These are phyloP conservation scores for Alfaro cultratus DNA, from an alignment of 2,797 vertebrate species.

Conservation along the genomic window DNA sequence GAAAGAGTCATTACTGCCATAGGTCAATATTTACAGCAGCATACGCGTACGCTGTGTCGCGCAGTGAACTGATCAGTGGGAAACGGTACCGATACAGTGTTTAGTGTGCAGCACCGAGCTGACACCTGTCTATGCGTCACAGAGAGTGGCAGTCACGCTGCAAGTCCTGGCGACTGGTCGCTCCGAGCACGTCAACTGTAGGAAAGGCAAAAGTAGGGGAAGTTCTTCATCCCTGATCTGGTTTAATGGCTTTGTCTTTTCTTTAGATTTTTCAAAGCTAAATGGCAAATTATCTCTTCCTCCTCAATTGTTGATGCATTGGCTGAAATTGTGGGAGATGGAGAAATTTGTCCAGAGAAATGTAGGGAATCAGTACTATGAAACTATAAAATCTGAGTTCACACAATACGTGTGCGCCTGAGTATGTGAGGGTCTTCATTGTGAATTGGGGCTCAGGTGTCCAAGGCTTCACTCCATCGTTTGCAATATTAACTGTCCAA, in stretches of 20 bases:
- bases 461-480: constrained; percentile 31
- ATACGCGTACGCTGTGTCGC: neutral
- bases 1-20: neutral
- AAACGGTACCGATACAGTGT: neutral
- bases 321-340: neutral
- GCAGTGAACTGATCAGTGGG: neutral
- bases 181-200: neutral
- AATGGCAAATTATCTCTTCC: no score
- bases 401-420: neutral
- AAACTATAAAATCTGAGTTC: neutral
- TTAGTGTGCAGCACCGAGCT: neutral
- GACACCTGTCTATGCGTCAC: neutral
- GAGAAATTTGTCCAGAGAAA: neutral
- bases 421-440: no score
- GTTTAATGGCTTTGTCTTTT: neutral
- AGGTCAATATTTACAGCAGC: no score
- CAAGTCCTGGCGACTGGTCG: neutral
- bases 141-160: neutral
- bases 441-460: constrained; percentile 16
- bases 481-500: constrained; percentile 43
- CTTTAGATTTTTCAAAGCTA: neutral
- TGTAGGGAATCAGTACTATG: neutral
- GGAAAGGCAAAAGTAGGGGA: no score
- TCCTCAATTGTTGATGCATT: neutral
- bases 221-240: neutral